Conservation (phyloP, 2,113 vertebrate species). For the Leuciscus idus region DNA sequence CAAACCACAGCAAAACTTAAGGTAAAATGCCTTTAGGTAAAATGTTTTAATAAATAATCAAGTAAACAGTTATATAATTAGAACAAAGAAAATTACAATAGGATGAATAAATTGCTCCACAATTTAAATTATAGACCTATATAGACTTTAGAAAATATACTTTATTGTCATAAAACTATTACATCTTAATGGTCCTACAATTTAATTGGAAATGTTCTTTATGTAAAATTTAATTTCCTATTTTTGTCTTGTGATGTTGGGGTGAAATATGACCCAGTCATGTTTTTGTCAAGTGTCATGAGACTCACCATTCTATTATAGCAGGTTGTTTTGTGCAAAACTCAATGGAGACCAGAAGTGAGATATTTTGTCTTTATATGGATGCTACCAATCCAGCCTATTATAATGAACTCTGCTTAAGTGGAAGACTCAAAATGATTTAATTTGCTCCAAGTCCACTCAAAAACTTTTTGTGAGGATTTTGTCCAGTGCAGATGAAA, state of each 20-base stretch:
- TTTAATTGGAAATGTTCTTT: neutral
- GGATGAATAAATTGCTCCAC: too few species aligned
- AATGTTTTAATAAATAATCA: too few species aligned
- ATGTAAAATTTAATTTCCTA: neutral
- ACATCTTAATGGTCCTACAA: neutral
- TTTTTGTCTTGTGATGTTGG: neutral
- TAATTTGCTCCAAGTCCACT: slow-evolving; percentile 51
- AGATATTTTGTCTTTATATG: slow-evolving; percentile 1
- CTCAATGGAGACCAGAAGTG: neutral
- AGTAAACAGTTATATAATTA: too few species aligned
- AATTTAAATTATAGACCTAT: too few species aligned
- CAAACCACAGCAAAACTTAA: too few species aligned
- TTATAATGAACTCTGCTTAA: slow-evolving; percentile 72
- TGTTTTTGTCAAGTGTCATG: neutral
- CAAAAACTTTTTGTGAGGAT: slow-evolving; percentile 50
- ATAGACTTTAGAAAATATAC: neutral
- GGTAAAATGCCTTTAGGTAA: too few species aligned
- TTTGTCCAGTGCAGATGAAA: slow-evolving; percentile 39
- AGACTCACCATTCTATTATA: neutral
- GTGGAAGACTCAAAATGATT: slow-evolving; percentile 65
- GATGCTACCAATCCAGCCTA: slow-evolving; percentile 53
- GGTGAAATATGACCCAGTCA: neutral
- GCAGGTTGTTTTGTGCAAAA: neutral
- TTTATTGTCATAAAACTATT: neutral
- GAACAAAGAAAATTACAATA: too few species aligned